A percentile compares a stretch with the other conserved stretches of the same genome.
These are phyloP conservation scores for Silurus lanzhouensis DNA, from an alignment of 2,797 vertebrate species.

Conservation along the genomic window DNA sequence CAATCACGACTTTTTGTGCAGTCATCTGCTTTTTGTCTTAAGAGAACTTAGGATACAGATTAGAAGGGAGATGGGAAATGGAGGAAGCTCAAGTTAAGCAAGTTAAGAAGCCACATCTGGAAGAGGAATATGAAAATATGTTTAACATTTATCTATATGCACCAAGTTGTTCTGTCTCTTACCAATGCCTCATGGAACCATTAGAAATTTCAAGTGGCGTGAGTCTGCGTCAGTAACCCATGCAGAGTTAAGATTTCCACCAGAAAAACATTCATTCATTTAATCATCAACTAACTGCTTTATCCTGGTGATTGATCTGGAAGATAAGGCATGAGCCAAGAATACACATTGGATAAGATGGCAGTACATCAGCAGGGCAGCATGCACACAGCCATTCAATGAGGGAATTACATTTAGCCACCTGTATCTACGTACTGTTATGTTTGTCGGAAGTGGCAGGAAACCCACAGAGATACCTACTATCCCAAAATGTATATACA, in stretches of 20 bases:
- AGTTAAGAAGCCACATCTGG: background rate
- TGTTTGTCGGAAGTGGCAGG: background rate
- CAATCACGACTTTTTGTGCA: slow-evolving; percentile 36
- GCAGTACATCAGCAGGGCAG: background rate
- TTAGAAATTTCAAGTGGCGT: too few species aligned
- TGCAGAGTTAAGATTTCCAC: background rate
- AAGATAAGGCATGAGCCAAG: background rate
- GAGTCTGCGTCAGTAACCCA: background rate
- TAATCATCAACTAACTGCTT: background rate
- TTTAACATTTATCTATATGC: background rate
- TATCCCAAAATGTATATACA: background rate
- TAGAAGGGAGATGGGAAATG: background rate
- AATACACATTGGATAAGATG: background rate
- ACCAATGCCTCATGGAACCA: background rate
- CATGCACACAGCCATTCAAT: background rate
- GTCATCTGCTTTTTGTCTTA: slow-evolving; percentile 17
- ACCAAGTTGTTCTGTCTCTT: background rate
- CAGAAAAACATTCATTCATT: background rate
- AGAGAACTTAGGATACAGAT: background rate
- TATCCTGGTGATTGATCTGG: background rate
- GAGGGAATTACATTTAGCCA: background rate
- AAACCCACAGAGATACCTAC: background rate
- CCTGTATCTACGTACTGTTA: background rate
- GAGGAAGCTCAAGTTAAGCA: too few species aligned
- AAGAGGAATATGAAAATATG: background rate